Base-by-base conservation (phyloP, 2,797 vertebrate species). In the Tangara arthus region DNA sequence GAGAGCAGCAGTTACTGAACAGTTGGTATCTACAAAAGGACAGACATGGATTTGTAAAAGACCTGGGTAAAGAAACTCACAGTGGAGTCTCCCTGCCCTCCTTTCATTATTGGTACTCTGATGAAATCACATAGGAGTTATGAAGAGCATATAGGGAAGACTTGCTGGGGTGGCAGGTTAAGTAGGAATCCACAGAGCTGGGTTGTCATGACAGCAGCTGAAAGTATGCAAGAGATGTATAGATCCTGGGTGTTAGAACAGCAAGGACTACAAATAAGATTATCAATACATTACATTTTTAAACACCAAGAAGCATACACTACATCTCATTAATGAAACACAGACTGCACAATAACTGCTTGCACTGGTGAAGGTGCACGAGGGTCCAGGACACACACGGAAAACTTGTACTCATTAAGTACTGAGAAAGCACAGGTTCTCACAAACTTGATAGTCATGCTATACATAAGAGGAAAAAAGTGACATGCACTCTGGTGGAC, bases 181-280 rank as follows among this genome's bases (percentile, higher is more conserved):
- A 94, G 94, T 78, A 94, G 91, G 87, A 93, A 94, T 94, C 95
- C 94, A 94, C 82, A 89, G 95, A 96, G 89, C 92, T 87, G 91
- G 92, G 94, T 96, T 96, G 96, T 96, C 95, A 97, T 96, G 94
- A 96, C 95, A 95, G 94, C 96, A 96, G 94, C 87, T 94, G 94
- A 86, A 91, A 93, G 87, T 93, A 96, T 94, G 94, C 89, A 94
- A 94, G 92, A 94, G 91, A 93, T 49, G 90, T 90, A 94, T 79
- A 96, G 92, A 96, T 95, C 93, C 87, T 88, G 80, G 76, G 68
- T 59, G 73, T 94, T 72, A 93, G 66, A 91, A 90, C 56, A 93
- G 91, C 73, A 81, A 86, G 47, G 91, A 88, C 89, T 92, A 79
- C 94, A 94, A 93, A 79, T 81, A 86, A 93, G 47, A 79, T 82